Base-by-base conservation (phyloP, 1,140 invertebrate species). In the Aphis craccivora region DNA sequence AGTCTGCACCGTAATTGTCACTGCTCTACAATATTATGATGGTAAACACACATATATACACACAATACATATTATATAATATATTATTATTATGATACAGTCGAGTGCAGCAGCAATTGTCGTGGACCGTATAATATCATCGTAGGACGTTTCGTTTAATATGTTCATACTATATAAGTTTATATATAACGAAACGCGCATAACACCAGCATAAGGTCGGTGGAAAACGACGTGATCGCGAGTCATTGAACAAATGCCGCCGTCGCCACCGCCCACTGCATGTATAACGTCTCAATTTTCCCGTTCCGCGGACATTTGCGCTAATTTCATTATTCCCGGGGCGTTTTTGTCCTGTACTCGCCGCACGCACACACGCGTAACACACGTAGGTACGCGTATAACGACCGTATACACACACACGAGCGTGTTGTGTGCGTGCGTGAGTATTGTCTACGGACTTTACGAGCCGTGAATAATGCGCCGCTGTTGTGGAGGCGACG, bases 391-490 rank as follows among this genome's bases (percentile, higher is more conserved):
- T 60, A 14, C n/a, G n/a, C n/a, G n/a, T 11, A 35, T 48, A 37
- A 89, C 88, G 35, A 40, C 37, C 37, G 37, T 40, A 40, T 40
- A n/a, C n/a, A 18, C n/a, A n/a, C 60, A 40, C 53, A 37, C 23
- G 4, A 3, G 3, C 14, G 45, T 53, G 86, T 51, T 53, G 45
- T 89, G 45, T 53, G n/a, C 5, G 51, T 53, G 48, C 51, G 86
- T 51, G 51, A 37, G 51, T 89, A 89, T 89, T 89, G 51, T 89
- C 22, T 89, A 43, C 89, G 89, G 53, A 35, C 40, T 90, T 90
- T 90, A 90, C 89, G 89, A 90, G 89, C 89, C 89, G 89, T 90
- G 89, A 67, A 90, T 90, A 90, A 90, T 67, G 89, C 55, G 89
- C 35, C 35, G 51, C 88, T 25, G 88, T 89, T 55, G 30, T 55